These are phyloP conservation scores for Arrhopalites spinosus DNA, from an alignment of 2,888 invertebrate genomes.

Conservation along the genomic window DNA sequence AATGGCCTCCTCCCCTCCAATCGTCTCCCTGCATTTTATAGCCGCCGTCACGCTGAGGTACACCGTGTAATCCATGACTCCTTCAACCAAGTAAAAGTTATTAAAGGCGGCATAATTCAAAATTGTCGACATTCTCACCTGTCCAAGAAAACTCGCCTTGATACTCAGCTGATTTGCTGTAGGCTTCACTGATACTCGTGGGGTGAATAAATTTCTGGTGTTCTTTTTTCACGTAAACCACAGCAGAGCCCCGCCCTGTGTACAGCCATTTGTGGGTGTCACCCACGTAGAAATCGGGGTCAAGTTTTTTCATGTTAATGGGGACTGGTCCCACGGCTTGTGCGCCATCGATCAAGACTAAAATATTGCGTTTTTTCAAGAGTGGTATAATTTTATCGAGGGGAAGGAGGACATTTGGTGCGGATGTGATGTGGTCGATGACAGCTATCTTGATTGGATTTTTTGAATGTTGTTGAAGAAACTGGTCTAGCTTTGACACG, in stretches of 20 bases:
- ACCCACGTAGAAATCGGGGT: conserved; percentile 47
- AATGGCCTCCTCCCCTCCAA: conserved; percentile 46
- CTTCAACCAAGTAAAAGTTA: not conserved
- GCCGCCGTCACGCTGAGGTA: conserved; percentile 47
- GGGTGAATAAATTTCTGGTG: not conserved
- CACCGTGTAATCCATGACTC: conserved; percentile 46
- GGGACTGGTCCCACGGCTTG: conserved; percentile 51
- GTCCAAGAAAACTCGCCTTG: too few species aligned
- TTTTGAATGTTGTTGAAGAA: not conserved
- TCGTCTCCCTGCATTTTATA: conserved; percentile 36
- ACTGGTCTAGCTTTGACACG: not conserved
- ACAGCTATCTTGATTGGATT: conserved; percentile 11
- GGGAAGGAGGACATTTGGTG: conserved; percentile 41
- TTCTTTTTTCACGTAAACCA: not conserved
- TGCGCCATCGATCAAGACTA: conserved; percentile 49
- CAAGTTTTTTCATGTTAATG: conserved; percentile 38
- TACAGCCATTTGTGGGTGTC: conserved; percentile 51
- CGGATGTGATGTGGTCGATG: conserved; percentile 31
- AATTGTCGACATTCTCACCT: not conserved
- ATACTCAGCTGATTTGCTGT: too few species aligned
- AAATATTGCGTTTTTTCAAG: conserved; percentile 37
- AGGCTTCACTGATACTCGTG: too few species aligned
- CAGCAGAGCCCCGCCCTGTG: conserved; percentile 43
- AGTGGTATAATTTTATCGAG: conserved; percentile 44
- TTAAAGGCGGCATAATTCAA: not conserved